Percentiles rank a stretch among this genome's conserved stretches.
Evolutionary conservation across 2,888 invertebrate species (phyloP).

Genomic region (Neoscelio sp.): DNA sequence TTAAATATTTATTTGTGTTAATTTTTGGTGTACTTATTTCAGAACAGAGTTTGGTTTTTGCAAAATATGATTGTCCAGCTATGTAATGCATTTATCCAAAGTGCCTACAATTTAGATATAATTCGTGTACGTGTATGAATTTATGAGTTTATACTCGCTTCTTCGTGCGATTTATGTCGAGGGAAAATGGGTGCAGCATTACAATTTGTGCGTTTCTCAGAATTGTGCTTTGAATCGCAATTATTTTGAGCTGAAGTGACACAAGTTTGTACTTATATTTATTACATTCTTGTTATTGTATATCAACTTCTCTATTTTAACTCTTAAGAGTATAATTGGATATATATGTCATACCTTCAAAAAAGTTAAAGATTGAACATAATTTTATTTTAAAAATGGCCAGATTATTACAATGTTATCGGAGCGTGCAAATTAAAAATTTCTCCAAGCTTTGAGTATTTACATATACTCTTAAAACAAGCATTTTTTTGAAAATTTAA

Average conservation of each 20-base stretch:
- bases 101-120: slow-evolving; percentile 24
- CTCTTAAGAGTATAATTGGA: too few relatives aligned
- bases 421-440: too few relatives aligned
- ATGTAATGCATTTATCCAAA: slow-evolving; percentile 20
- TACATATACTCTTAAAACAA: too few relatives aligned
- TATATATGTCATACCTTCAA: too few relatives aligned
- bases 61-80: background rate
- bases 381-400: too few relatives aligned
- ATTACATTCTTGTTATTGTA: background rate
- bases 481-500: too few relatives aligned
- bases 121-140: slow-evolving; percentile 17
- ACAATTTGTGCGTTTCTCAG: slow-evolving; percentile 29
- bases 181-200: slow-evolving; percentile 6
- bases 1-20: background rate
- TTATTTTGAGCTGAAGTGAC: slow-evolving; percentile 1
- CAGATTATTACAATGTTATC: too few relatives aligned
- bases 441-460: too few relatives aligned
- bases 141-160: slow-evolving; percentile 21
- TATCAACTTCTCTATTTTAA: slow-evolving; percentile 1
- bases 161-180: slow-evolving; percentile 10
- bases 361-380: too few relatives aligned
- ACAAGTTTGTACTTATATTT: background rate
- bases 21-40: slow-evolving; percentile 16
- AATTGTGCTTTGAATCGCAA: slow-evolving; percentile 20
- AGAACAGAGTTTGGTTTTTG: background rate